Evolutionary conservation across 2,797 vertebrate species (phyloP).

Genomic region (Trematomus bernacchii): DNA sequence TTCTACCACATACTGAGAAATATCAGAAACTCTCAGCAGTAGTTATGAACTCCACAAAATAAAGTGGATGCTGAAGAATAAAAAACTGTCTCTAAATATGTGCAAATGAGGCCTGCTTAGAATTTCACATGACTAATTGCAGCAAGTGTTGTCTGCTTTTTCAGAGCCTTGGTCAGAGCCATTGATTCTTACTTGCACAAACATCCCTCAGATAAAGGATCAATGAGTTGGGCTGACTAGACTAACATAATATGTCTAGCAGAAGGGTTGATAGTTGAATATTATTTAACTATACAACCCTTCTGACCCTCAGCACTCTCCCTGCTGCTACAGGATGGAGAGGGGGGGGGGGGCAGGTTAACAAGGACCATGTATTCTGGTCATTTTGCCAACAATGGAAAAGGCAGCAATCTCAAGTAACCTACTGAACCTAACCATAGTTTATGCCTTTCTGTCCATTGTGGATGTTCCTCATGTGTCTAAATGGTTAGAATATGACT

Average conservation of each 20-base stretch:
- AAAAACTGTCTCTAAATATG: too few species aligned
- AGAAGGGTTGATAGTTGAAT: too few species aligned
- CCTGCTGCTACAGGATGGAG: neutral
- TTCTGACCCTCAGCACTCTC: fast-evolving
- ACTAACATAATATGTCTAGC: too few species aligned
- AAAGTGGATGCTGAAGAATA: too few species aligned
- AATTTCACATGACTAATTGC: too few species aligned
- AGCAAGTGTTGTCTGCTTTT: too few species aligned
- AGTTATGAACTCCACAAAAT: too few species aligned
- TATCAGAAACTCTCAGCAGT: neutral
- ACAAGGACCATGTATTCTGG: neutral
- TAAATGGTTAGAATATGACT: neutral
- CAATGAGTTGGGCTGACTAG: neutral
- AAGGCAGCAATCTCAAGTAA: neutral
- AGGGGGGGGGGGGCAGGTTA: neutral
- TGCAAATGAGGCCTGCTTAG: too few species aligned
- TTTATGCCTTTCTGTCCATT: neutral
- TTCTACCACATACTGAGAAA: neutral
- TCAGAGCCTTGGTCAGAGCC: neutral
- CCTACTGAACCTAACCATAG: neutral
- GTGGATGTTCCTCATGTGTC: neutral
- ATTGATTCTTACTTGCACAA: neutral
- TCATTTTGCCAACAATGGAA: neutral
- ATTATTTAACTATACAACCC: neutral
- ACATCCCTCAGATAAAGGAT: neutral